Evolutionary conservation across 2,888 invertebrate species (phyloP).

Genomic region (Allophyes oxyacanthae): DNA sequence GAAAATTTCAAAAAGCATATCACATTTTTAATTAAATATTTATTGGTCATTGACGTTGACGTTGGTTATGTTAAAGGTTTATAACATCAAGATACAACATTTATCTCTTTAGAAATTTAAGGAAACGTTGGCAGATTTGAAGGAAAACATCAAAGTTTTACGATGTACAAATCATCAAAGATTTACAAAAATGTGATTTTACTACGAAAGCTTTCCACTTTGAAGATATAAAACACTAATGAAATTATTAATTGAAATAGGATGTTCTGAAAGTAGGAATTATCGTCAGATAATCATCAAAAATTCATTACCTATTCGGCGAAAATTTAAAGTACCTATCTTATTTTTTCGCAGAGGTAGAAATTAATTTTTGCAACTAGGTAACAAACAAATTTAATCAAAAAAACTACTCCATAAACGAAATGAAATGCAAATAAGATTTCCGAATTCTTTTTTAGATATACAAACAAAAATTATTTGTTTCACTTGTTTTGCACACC

Average conservation of each 20-base stretch:
- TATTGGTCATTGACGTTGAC: too few species aligned
- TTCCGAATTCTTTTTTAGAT: constrained; percentile 11
- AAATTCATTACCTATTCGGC: too few species aligned
- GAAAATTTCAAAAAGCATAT: neutral
- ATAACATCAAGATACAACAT: neutral
- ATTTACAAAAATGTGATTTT: constrained; percentile 45
- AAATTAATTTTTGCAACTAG: too few species aligned
- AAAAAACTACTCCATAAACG: constrained; percentile 12
- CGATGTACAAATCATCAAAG: constrained; percentile 44
- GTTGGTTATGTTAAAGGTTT: too few species aligned
- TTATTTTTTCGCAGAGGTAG: too few species aligned
- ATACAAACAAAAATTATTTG: constrained; percentile 31
- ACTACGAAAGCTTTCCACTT: constrained; percentile 29
- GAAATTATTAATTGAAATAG: constrained; percentile 17
- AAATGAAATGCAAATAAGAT: constrained; percentile 16
- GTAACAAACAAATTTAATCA: too few species aligned
- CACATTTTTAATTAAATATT: too few species aligned
- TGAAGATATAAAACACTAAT: constrained; percentile 30
- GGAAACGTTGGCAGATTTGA: constrained; percentile 12
- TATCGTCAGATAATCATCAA: too few species aligned
- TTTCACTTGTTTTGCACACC: constrained; percentile 34
- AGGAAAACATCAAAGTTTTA: constrained; percentile 44
- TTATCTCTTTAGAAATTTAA: constrained; percentile 23
- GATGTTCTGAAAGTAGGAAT: neutral
- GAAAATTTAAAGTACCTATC: too few species aligned